Conservation (phyloP, 2,797 vertebrate species). For the Champsocephalus gunnari region DNA sequence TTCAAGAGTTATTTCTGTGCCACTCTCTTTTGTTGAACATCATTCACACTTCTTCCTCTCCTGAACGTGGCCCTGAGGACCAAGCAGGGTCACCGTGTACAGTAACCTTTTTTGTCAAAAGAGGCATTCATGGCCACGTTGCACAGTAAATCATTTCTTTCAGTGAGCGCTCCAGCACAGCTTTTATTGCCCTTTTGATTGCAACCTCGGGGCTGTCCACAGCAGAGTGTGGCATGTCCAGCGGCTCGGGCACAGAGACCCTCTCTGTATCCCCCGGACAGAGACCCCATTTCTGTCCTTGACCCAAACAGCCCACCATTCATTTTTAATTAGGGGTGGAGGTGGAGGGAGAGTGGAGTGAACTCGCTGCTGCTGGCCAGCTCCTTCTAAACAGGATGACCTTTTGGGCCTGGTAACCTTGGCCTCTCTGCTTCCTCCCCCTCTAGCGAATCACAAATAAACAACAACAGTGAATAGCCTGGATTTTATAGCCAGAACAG, state of each 20-base stretch:
- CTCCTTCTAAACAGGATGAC: conserved; percentile 74
- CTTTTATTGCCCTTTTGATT: conserved; percentile 59
- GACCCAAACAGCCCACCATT: conserved; percentile 80
- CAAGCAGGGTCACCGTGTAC: conserved; percentile 44
- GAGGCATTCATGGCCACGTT: conserved; percentile 44
- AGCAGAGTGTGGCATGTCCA: conserved; percentile 24
- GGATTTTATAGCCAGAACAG: conserved; percentile 29
- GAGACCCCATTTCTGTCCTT: conserved; percentile 72
- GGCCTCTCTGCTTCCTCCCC: conserved; percentile 46
- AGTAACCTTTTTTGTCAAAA: conserved; percentile 46
- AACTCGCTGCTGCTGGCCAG: conserved; percentile 40
- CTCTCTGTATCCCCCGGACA: conserved; percentile 68
- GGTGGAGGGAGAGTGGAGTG: conserved; percentile 52
- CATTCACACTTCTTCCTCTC: conserved; percentile 26
- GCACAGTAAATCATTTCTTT: conserved; percentile 61
- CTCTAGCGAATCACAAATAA: conserved; percentile 51
- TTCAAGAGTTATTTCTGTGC: conserved; percentile 24
- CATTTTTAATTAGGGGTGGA: conserved; percentile 77
- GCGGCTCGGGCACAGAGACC: conserved; percentile 62
- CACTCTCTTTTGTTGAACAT: conserved; percentile 21
- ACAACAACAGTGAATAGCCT: conserved; percentile 59
- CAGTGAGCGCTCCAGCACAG: conserved; percentile 27
- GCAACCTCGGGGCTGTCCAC: conserved; percentile 41
- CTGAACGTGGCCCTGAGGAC: conserved; percentile 37
- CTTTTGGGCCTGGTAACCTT: conserved; percentile 72